These are phyloP conservation scores for Gonatopus flavifemur DNA, from an alignment of 1,140 invertebrate genomes.

Conservation along the genomic window DNA sequence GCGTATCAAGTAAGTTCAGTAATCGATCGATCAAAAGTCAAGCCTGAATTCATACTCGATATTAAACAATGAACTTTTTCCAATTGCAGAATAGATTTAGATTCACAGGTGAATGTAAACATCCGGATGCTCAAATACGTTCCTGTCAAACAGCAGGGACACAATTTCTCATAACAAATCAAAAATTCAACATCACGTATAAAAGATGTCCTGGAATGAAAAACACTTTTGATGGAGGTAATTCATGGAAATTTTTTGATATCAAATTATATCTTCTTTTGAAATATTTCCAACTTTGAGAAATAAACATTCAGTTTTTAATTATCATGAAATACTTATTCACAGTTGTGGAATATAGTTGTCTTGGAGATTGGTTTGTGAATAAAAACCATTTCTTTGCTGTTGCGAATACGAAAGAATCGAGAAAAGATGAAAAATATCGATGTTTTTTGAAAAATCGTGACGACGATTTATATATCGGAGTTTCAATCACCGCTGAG, in stretches of 20 bases:
- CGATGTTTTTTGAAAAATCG: slow-evolving; percentile 91
- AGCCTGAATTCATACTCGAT: neutral
- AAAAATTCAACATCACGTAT: slow-evolving; percentile 96
- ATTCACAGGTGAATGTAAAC: slow-evolving; percentile 87
- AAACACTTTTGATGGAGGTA: slow-evolving; percentile 85
- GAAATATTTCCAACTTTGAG: too few species aligned
- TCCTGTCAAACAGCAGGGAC: slow-evolving; percentile 96
- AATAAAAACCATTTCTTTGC: slow-evolving; percentile 95
- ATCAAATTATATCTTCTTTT: too few species aligned
- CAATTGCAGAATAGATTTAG: slow-evolving; percentile 73
- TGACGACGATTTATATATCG: slow-evolving; percentile 88
- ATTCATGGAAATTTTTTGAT: slow-evolving; percentile 18
- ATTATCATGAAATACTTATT: slow-evolving; percentile 18
- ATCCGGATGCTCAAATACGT: slow-evolving; percentile 84
- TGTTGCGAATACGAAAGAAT: slow-evolving; percentile 92
- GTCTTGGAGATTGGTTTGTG: slow-evolving; percentile 93
- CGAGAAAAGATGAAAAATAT: slow-evolving; percentile 90
- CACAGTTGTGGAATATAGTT: slow-evolving; percentile 86
- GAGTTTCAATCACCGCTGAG: slow-evolving; percentile 88
- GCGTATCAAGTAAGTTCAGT: slow-evolving; percentile 72
- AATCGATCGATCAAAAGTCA: neutral
- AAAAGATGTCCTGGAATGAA: slow-evolving; percentile 81
- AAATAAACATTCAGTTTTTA: too few species aligned
- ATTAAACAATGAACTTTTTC: too few species aligned
- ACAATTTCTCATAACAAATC: slow-evolving; percentile 94